phyloP scores from a whole-genome alignment of 92 coral and sea anemone genomes.

The Porites evermanni region DNA sequence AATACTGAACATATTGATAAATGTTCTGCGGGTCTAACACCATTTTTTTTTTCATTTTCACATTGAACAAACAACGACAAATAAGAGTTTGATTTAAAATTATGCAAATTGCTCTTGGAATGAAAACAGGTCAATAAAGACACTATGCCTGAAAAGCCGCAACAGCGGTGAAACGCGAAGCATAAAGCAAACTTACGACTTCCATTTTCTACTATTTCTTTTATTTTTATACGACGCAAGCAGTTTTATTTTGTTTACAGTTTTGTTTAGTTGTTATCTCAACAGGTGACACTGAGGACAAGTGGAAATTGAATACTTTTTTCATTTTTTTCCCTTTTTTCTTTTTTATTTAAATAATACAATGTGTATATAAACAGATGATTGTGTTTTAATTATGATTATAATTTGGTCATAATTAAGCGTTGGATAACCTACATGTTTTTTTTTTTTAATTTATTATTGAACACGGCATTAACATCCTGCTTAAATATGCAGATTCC shows the following conservation, averaged over 20 bases:
- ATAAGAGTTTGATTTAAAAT: constrained; percentile 2
- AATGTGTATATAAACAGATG: background rate
- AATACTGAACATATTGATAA: constrained; percentile 13
- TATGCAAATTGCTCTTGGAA: constrained; percentile 10
- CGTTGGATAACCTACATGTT: background rate
- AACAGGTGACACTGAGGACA: constrained; percentile 22
- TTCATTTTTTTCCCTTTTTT: too few relatives aligned
- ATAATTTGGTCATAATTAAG: constrained; percentile 13
- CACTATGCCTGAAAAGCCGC: constrained; percentile 8
- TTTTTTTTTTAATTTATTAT: background rate
- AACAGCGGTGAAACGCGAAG: constrained; percentile 32
- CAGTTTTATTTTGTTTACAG: constrained; percentile 5
- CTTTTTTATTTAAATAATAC: background rate
- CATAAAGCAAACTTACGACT: constrained; percentile 11
- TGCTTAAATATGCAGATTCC: background rate
- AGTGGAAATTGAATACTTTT: too few relatives aligned
- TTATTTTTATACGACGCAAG: constrained; percentile 15
- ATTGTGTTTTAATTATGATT: background rate
- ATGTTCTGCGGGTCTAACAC: constrained; percentile 18
- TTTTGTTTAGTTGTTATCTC: constrained; percentile 14
- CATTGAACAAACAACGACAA: background rate
- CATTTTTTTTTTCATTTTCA: background rate
- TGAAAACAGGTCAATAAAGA: constrained; percentile 16
- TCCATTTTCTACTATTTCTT: constrained; percentile 12
- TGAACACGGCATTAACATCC: background rate